Conservation (phyloP, 1,140 invertebrate genomes). For the Myzus persicae region DNA sequence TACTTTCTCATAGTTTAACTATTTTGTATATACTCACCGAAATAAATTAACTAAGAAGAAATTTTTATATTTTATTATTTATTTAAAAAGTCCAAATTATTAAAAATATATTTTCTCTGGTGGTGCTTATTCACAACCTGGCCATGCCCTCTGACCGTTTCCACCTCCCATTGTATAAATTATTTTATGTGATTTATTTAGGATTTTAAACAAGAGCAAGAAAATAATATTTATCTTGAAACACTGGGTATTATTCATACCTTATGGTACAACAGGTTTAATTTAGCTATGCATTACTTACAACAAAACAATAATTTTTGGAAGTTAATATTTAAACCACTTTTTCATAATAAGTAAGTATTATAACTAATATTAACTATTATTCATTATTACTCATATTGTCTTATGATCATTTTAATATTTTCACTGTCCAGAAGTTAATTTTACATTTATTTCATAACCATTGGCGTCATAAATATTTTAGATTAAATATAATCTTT, state of each 20-base stretch:
- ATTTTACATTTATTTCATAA: too few relatives aligned
- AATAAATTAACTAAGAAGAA: too few relatives aligned
- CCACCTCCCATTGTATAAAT: neutral
- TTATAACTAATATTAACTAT: neutral
- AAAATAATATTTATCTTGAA: conserved; percentile 51
- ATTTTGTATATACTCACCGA: too few relatives aligned
- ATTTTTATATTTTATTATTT: too few relatives aligned
- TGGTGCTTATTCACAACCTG: too few relatives aligned
- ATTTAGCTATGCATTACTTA: conserved; percentile 54
- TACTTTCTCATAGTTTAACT: too few relatives aligned
- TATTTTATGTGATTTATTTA: neutral
- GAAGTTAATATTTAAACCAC: conserved; percentile 52
- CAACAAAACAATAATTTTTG: conserved; percentile 52
- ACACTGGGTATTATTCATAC: conserved; percentile 53
- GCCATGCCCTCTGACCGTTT: too few relatives aligned
- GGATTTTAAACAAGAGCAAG: conserved; percentile 56
- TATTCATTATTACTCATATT: neutral
- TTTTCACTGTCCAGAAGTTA: neutral
- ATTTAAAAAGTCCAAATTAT: too few relatives aligned
- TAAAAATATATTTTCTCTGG: too few relatives aligned
- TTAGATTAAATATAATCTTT: neutral
- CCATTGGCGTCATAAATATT: neutral
- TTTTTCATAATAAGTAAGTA: conserved; percentile 53
- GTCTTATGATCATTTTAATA: neutral
- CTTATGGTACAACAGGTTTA: conserved; percentile 51